Evolutionary conservation across 2,113 vertebrate genomes (phyloP).

Genomic region (Pionites leucogaster): DNA sequence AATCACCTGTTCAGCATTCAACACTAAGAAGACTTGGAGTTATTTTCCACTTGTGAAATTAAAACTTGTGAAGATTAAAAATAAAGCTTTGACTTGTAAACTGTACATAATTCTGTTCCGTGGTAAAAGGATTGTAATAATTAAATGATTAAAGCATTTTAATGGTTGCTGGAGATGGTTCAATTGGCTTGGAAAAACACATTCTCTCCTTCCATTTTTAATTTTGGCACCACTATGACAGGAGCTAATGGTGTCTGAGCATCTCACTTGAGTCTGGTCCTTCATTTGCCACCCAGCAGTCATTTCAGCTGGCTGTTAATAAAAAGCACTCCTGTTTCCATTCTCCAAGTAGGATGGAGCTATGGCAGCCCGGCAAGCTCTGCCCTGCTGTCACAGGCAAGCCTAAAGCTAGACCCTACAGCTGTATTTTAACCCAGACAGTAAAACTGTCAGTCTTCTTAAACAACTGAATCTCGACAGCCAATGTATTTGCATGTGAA

Average conservation of each 20-base stretch:
- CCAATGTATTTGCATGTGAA: slow-evolving; percentile 8
- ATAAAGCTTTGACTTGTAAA: neutral
- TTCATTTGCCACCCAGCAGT: neutral
- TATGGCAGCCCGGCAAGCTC: neutral
- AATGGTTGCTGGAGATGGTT: slow-evolving; percentile 1
- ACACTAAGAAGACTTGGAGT: neutral
- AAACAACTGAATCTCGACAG: neutral
- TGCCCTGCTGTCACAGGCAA: neutral
- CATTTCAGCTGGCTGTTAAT: neutral
- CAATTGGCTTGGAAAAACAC: neutral
- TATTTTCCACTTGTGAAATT: neutral
- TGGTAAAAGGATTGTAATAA: neutral
- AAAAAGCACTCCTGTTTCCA: neutral
- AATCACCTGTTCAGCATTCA: neutral
- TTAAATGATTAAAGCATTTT: neutral
- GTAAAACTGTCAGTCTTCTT: neutral
- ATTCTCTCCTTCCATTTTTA: neutral
- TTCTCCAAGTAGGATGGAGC: neutral
- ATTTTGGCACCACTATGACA: neutral
- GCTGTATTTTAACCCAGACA: neutral
- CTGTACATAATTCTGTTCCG: neutral
- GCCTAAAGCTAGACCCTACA: neutral
- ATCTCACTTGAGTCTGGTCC: neutral
- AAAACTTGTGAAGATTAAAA: neutral
- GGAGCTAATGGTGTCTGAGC: neutral